A percentile compares a stretch with the other conserved stretches of the same genome.
These are phyloP conservation scores for Chelmon rostratus DNA, from an alignment of 2,797 vertebrate genomes.

Conservation along the genomic window DNA sequence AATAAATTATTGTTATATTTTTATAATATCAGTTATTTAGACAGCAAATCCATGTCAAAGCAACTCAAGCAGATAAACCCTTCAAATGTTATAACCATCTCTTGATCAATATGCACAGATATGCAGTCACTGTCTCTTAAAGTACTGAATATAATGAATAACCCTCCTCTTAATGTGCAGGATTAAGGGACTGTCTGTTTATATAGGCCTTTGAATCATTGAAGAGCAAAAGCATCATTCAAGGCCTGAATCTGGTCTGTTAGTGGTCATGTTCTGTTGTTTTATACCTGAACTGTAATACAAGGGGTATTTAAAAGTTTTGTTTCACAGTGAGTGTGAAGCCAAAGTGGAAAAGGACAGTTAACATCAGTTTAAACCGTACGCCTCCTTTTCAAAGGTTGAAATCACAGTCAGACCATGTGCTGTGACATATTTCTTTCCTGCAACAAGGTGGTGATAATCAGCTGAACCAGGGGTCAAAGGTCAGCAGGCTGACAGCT, in stretches of 20 bases:
- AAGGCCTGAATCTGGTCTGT: not conserved
- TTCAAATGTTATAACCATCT: not conserved
- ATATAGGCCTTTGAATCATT: not conserved
- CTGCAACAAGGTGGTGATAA: slow-evolving; percentile 38
- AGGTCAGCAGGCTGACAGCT: slow-evolving; percentile 44
- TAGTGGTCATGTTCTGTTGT: not conserved
- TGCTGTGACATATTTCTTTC: slow-evolving; percentile 19
- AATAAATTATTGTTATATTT: not conserved
- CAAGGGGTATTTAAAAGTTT: not conserved
- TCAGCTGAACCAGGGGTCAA: slow-evolving; percentile 45
- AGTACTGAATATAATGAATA: not conserved
- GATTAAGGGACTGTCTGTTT: not conserved
- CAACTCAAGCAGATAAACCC: not conserved
- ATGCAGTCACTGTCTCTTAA: not conserved
- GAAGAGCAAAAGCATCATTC: not conserved
- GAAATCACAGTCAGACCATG: not conserved
- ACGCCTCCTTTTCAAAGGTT: not conserved
- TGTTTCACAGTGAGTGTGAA: not conserved
- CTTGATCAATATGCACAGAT: not conserved
- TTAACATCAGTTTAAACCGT: not conserved
- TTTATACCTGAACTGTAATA: not conserved
- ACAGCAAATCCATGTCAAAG: not conserved
- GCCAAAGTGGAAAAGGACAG: not conserved
- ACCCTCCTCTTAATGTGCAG: not conserved
- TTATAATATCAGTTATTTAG: no score